Conservation (phyloP, 2,888 invertebrate species). For the Prenolepis imparis region DNA sequence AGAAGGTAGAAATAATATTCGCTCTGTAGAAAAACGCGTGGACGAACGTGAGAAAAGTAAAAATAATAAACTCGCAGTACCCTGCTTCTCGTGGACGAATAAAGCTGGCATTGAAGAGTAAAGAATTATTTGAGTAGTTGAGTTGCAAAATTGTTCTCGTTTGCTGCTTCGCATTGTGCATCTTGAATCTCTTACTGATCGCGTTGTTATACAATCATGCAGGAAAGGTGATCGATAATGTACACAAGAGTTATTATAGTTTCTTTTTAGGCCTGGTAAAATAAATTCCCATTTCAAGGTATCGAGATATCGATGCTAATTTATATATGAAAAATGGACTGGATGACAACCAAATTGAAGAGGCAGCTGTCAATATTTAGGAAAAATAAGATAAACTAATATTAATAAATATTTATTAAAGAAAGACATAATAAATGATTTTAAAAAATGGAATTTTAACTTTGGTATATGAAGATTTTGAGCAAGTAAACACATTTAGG, state of each 20-base stretch:
- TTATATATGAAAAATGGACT: conserved; percentile 25
- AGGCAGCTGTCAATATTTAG: conserved; percentile 11
- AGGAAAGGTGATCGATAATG: conserved; percentile 24
- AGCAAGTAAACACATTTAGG: conserved; percentile 23
- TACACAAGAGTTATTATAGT: conserved; percentile 9
- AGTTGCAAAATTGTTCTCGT: conserved; percentile 3
- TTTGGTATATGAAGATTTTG: conserved; percentile 22
- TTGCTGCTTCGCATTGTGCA: conserved; percentile 21
- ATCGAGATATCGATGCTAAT: conserved; percentile 26
- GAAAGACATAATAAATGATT: neutral
- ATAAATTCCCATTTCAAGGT: conserved; percentile 23
- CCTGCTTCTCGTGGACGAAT: conserved; percentile 42
- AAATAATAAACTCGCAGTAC: conserved; percentile 47
- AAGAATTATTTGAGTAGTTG: conserved; percentile 25
- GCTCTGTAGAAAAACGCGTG: conserved; percentile 45
- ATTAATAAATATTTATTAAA: neutral
- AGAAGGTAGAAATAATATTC: conserved; percentile 38
- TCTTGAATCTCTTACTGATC: conserved; percentile 27
- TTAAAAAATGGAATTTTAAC: neutral
- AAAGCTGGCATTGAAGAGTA: conserved; percentile 39
- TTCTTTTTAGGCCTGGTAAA: conserved; percentile 50
- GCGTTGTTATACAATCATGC: neutral
- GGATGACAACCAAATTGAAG: conserved; percentile 21
- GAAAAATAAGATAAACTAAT: conserved; percentile 2
- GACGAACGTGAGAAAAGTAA: conserved; percentile 32